phyloP scores from a whole-genome alignment of 2,113 vertebrate species.

The Proterorhinus semilunaris region DNA sequence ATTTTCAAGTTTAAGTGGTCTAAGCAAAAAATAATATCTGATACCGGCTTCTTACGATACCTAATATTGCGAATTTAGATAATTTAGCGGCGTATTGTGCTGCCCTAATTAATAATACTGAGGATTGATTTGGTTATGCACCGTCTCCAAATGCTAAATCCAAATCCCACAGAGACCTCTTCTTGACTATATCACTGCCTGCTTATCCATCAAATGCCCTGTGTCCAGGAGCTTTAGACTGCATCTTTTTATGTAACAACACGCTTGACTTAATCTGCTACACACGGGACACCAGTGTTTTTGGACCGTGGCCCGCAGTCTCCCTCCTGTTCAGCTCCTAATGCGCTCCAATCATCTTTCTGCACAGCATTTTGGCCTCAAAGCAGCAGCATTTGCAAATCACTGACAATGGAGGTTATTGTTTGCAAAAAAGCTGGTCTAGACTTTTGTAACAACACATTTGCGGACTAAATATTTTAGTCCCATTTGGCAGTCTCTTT shows the following conservation, averaged over 20 bases:
- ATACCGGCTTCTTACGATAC: too few relatives aligned
- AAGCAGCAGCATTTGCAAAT: background rate
- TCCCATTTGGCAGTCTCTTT: too few relatives aligned
- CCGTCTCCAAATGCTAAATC: background rate
- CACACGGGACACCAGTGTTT: conserved; percentile 29
- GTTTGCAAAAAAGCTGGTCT: background rate
- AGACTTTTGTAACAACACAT: background rate
- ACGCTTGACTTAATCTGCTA: conserved; percentile 57
- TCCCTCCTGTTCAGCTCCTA: conserved; percentile 29
- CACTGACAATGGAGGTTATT: background rate
- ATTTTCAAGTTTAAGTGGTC: too few relatives aligned
- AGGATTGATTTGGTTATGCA: background rate
- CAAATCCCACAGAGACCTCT: conserved; percentile 25
- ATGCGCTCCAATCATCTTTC: conserved; percentile 22
- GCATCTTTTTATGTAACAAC: conserved; percentile 64
- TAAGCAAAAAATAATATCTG: too few relatives aligned
- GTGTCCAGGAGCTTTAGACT: conserved; percentile 55
- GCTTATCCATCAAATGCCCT: conserved; percentile 49
- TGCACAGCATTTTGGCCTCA: conserved; percentile 20
- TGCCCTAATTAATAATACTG: background rate
- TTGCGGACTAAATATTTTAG: too few relatives aligned
- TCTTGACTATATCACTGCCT: conserved; percentile 58
- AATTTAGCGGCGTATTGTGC: background rate
- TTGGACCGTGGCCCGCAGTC: conserved; percentile 19
- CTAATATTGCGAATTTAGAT: too few relatives aligned